Percentiles rank a stretch among this genome's conserved stretches.
phyloP scores from a whole-genome alignment of 2,113 vertebrate species.

The Zapus hudsonius region DNA sequence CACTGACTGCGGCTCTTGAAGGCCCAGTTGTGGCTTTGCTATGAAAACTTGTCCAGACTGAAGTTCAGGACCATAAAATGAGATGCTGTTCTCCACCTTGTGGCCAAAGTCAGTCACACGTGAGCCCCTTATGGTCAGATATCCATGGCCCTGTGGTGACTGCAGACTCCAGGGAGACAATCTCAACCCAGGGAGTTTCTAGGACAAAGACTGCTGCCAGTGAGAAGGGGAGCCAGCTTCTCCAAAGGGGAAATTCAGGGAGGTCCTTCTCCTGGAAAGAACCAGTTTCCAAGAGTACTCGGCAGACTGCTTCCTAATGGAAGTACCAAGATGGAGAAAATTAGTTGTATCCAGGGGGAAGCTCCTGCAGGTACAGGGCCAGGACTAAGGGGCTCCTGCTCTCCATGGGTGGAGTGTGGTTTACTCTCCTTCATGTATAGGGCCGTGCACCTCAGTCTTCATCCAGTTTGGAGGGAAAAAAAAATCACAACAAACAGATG shows the following conservation, averaged over 20 bases:
- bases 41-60: background rate
- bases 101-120: background rate
- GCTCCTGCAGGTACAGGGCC: background rate
- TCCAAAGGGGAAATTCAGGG: background rate
- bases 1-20: background rate
- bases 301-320: no score
- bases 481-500: no score
- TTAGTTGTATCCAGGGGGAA: background rate
- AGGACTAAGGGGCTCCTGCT: background rate
- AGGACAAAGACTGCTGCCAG: background rate
- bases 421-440: no score
- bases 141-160: background rate
- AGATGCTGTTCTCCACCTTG: no score
- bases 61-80: background rate
- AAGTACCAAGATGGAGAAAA: background rate
- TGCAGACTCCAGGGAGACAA: background rate
- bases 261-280: background rate
- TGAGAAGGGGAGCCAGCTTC: background rate
- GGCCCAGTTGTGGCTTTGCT: background rate
- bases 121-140: no score
- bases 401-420: no score
- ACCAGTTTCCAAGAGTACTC: background rate
- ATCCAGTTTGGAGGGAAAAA: no score
- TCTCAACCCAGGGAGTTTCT: background rate
- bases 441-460: no score